Conservation (phyloP, 35 echinoderm and acorn worm genomes). For the Stichopus chloronotus region DNA sequence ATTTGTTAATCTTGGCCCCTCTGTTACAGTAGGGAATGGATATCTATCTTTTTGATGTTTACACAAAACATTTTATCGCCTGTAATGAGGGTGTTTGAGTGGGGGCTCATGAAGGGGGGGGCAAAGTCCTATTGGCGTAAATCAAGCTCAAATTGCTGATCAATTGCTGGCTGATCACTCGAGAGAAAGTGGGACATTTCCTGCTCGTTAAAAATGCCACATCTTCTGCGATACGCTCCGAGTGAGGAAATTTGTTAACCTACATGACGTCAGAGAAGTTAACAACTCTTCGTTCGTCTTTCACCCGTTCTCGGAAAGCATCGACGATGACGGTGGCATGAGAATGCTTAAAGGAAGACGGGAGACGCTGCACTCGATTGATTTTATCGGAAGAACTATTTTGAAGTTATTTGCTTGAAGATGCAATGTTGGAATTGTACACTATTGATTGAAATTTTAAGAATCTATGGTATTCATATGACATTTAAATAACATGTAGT, state of each 20-base stretch:
- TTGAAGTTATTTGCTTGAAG: too few relatives aligned
- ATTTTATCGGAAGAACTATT: too few relatives aligned
- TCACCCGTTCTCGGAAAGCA: background rate
- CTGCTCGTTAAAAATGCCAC: background rate
- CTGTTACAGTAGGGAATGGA: conserved; percentile 31
- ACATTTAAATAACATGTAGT: too few relatives aligned
- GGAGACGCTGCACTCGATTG: too few relatives aligned
- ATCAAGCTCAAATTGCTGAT: conserved; percentile 12
- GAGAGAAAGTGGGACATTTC: conserved; percentile 16
- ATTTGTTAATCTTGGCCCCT: conserved; percentile 30
- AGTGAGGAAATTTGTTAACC: background rate
- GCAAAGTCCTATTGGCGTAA: background rate
- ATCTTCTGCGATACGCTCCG: background rate
- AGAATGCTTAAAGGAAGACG: background rate
- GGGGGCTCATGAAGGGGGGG: background rate
- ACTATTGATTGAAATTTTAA: too few relatives aligned
- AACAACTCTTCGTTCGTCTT: background rate
- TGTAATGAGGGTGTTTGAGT: conserved; percentile 22
- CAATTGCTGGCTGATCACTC: background rate
- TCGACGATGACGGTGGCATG: background rate
- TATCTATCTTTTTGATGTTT: conserved; percentile 47
- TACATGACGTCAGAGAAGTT: background rate
- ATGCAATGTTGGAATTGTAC: too few relatives aligned
- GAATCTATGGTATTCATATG: too few relatives aligned
- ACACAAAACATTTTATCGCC: conserved; percentile 45